Base-by-base conservation (phyloP, 2,113 vertebrate genomes). In the Sebastes schlegelii region DNA sequence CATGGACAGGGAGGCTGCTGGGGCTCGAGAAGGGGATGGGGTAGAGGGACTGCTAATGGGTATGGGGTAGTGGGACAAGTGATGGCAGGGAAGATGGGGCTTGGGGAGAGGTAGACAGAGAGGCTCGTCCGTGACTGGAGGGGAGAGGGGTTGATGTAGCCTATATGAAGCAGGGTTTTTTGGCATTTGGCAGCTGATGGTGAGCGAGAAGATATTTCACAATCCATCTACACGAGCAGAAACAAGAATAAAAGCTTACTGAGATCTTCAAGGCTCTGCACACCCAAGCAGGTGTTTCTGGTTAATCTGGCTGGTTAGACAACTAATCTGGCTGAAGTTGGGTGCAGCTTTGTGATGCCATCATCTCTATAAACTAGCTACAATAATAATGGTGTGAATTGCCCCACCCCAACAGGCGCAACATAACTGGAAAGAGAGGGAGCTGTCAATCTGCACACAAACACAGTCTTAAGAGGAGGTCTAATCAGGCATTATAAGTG, bases 1-100 rank as follows among this genome's bases (percentile, higher is more conserved):
- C 80, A 71, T 84, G 71, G 75, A 86, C 48, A 80, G 82, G 65
- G 60, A 71, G 87, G 51, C 79, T 78, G 77, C 71, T 88, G 82
- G 82, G 80, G 86, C 78, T 81, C 8, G 6, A 66, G 77, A 63
- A 80, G 65, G 49, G 77, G 80, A 80, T 54, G 71, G 86, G 87
- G 84, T 23, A 69, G 49, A 70, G 77, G 54, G 58, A 21, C 57
- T n/a, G 66, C 34, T 64, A 73, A 19, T 74, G 62, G 72, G 21
- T 57, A 51, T 1, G 43, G 13, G 66, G 54, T 45, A 54, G 17
- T 45, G 52, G 23, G 49, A 57, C 45, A 66, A 11, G 57, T 46
- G 79, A 66, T 57, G 57, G 65, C 72, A 80, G 46, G 48, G 19
- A 43, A 6, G 58, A 77, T 43, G 19, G 74, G 26, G 63, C n/a